Percentiles rank a stretch among this genome's conserved stretches.
Evolutionary conservation across 2,797 vertebrate genomes (phyloP).

Genomic region (Neostethus bicornis): DNA sequence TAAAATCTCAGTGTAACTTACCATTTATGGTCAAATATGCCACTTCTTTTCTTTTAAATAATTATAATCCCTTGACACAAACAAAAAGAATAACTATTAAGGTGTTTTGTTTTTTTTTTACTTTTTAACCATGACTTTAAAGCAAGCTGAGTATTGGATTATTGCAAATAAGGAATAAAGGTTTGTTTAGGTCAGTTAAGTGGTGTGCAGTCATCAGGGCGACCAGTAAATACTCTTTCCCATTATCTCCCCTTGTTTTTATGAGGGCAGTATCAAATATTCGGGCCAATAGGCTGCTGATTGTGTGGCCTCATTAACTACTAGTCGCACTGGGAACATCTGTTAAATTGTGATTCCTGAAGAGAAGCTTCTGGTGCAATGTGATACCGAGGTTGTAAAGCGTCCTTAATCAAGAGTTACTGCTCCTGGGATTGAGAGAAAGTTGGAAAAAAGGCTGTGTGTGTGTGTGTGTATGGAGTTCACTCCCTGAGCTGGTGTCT

Average conservation of each 20-base stretch:
- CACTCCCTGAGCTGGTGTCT: background rate
- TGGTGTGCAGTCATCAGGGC: slow-evolving; percentile 51
- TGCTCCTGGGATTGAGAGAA: slow-evolving; percentile 48
- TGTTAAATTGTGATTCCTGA: slow-evolving; percentile 73
- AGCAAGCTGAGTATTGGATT: background rate
- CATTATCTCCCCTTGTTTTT: slow-evolving; percentile 67
- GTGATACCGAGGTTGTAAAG: slow-evolving; percentile 74
- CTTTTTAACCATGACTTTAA: too few relatives aligned
- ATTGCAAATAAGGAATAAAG: slow-evolving; percentile 14
- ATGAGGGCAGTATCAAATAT: slow-evolving; percentile 67
- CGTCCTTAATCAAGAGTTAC: slow-evolving; percentile 48
- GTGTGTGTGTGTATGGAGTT: too few relatives aligned
- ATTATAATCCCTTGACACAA: too few relatives aligned
- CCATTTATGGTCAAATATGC: too few relatives aligned
- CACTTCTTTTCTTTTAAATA: too few relatives aligned
- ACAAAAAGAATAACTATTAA: too few relatives aligned
- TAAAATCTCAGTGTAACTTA: slow-evolving; percentile 51
- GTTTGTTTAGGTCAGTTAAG: slow-evolving; percentile 22
- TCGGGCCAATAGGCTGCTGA: slow-evolving; percentile 59
- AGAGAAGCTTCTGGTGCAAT: slow-evolving; percentile 66
- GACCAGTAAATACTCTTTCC: slow-evolving; percentile 62
- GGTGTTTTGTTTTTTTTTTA: too few relatives aligned
- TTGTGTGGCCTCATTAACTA: slow-evolving; percentile 73
- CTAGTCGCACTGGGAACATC: slow-evolving; percentile 65
- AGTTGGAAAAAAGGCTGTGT: too few relatives aligned